Evolutionary conservation across 2,888 invertebrate species (phyloP).

Genomic region (Orchesella flavescens): DNA sequence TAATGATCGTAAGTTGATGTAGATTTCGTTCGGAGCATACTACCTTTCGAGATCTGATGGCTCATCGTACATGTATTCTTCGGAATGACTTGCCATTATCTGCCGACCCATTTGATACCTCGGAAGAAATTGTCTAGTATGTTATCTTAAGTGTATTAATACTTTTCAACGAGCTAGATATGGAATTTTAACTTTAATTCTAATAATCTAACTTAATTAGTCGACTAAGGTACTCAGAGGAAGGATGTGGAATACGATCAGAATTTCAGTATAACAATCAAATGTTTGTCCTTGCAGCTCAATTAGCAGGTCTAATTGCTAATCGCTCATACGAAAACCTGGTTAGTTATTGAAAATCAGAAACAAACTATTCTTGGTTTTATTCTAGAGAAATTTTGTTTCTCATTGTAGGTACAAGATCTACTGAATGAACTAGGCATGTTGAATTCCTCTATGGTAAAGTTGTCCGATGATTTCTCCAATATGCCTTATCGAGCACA

Average conservation of each 20-base stretch:
- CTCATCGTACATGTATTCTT: slow-evolving; percentile 60
- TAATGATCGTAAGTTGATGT: not conserved
- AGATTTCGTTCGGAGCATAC: slow-evolving; percentile 58
- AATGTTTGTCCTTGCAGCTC: slow-evolving; percentile 55
- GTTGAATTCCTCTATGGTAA: slow-evolving; percentile 44
- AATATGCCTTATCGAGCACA: slow-evolving; percentile 37
- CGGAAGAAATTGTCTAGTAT: slow-evolving; percentile 58
- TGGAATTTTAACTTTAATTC: too few species aligned
- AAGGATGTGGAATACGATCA: slow-evolving; percentile 51
- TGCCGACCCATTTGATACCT: slow-evolving; percentile 31
- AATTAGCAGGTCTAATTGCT: slow-evolving; percentile 48
- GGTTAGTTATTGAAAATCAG: slow-evolving; percentile 41
- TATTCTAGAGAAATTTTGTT: too few species aligned
- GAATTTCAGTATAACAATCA: slow-evolving; percentile 56
- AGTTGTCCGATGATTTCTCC: slow-evolving; percentile 38
- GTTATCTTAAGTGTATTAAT: not conserved
- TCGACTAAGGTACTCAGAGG: slow-evolving; percentile 53
- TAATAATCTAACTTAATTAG: slow-evolving; percentile 36
- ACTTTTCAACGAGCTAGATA: too few species aligned
- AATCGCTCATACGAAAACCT: slow-evolving; percentile 34
- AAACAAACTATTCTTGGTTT: too few species aligned
- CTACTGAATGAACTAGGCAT: slow-evolving; percentile 62
- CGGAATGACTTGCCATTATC: slow-evolving; percentile 35
- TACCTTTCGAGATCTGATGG: slow-evolving; percentile 62
- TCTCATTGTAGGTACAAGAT: not conserved